These are phyloP conservation scores for Dynastes maya DNA, from an alignment of 2,888 invertebrate species.

Conservation along the genomic window DNA sequence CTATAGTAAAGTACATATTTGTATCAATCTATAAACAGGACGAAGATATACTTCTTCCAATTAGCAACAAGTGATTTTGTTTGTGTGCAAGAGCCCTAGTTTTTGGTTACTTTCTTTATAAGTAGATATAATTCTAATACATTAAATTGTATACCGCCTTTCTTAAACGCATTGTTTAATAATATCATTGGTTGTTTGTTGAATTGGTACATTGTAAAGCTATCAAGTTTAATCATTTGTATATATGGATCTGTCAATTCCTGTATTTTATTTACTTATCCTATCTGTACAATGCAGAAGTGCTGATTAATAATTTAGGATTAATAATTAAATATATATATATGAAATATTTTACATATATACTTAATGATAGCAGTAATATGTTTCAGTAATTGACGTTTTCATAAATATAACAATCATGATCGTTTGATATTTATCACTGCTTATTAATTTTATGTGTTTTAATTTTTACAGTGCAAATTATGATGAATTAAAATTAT, in stretches of 20 bases:
- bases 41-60: slow-evolving; percentile 49
- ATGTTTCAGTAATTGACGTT: slow-evolving; percentile 46
- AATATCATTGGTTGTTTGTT: slow-evolving; percentile 21
- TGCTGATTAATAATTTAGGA: slow-evolving; percentile 35
- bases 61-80: slow-evolving; percentile 55
- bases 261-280: slow-evolving; percentile 43
- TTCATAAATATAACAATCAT: slow-evolving; percentile 41
- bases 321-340: slow-evolving; percentile 39
- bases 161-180: slow-evolving; percentile 14
- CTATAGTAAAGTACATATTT: slow-evolving; percentile 6
- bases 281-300: slow-evolving; percentile 43
- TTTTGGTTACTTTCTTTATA: slow-evolving; percentile 45
- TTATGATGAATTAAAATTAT: slow-evolving; percentile 36
- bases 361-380: slow-evolving; percentile 42
- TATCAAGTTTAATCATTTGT: slow-evolving; percentile 25
- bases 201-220: slow-evolving; percentile 38
- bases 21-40: slow-evolving; percentile 44
- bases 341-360: slow-evolving; percentile 40
- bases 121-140: slow-evolving; percentile 19
- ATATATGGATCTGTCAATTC: slow-evolving; percentile 42
- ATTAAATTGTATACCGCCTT: slow-evolving; percentile 38
- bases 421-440: slow-evolving; percentile 30
- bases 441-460: slow-evolving; percentile 38
- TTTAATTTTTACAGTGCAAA: slow-evolving; percentile 44
- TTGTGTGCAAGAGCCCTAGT: slow-evolving; percentile 50